Evolutionary conservation across 2,888 invertebrate genomes (phyloP).

Genomic region (Eudasyphora cyanicolor): DNA sequence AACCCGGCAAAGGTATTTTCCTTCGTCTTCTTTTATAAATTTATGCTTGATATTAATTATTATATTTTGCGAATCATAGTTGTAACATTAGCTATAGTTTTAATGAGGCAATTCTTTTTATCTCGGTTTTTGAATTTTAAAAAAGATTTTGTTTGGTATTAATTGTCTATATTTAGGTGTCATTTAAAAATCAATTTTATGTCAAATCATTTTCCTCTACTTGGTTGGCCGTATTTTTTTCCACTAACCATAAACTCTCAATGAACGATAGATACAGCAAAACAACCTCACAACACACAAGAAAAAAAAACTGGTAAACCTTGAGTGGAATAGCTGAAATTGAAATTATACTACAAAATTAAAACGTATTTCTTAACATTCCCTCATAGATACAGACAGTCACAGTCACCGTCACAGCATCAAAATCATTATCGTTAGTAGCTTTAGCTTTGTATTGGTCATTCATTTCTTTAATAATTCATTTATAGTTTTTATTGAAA

Average conservation of each 20-base stretch:
- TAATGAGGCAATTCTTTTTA: neutral
- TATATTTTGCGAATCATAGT: neutral
- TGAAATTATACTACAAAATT: conserved; percentile 12
- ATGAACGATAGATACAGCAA: too few species aligned
- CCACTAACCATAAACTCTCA: neutral
- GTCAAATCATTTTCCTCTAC: neutral
- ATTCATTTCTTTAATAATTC: conserved; percentile 22
- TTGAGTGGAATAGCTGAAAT: conserved; percentile 40
- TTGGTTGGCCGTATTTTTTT: too few species aligned
- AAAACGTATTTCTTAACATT: conserved; percentile 1
- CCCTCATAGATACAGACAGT: neutral
- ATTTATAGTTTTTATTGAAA: conserved; percentile 17
- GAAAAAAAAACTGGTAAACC: conserved; percentile 42
- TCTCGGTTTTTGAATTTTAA: neutral
- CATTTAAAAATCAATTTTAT: conserved; percentile 11
- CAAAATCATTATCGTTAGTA: neutral
- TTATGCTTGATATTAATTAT: neutral
- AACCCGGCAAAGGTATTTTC: too few species aligned
- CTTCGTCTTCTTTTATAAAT: too few species aligned
- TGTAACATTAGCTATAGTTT: neutral
- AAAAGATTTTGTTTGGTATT: neutral
- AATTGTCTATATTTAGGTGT: neutral
- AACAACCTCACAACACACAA: neutral
- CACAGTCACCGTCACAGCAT: neutral
- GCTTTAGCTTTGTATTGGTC: neutral